Evolutionary conservation across 2,888 invertebrate species (phyloP).

Genomic region (Clistopyga incitator): DNA sequence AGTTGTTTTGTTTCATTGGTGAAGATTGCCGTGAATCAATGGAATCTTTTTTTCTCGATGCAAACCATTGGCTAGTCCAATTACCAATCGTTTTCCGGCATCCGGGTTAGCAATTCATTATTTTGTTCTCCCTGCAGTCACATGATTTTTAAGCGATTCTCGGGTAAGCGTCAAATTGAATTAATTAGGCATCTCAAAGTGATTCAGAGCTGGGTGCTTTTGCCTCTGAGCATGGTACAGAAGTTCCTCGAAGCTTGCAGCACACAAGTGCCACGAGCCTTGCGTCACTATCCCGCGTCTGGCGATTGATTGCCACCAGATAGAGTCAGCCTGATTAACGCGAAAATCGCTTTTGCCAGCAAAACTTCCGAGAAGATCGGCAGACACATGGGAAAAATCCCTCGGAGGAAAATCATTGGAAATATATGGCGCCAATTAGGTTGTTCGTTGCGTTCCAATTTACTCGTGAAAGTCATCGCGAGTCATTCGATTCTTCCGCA

Average conservation of each 20-base stretch:
- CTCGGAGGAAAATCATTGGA: too few relatives aligned
- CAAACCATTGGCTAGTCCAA: too few relatives aligned
- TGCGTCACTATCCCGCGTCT: neutral
- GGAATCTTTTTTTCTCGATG: too few relatives aligned
- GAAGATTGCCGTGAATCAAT: too few relatives aligned
- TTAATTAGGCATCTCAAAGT: neutral
- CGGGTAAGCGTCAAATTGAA: neutral
- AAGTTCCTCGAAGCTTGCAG: neutral
- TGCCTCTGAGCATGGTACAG: neutral
- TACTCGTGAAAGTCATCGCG: conserved; percentile 54
- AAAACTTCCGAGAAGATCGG: conserved; percentile 12
- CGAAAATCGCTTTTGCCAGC: neutral
- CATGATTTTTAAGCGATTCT: too few relatives aligned
- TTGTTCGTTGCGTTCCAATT: conserved; percentile 6
- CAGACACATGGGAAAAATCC: neutral
- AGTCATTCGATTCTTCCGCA: conserved; percentile 59
- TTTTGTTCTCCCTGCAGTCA: neutral
- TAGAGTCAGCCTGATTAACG: conserved; percentile 8
- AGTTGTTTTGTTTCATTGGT: too few relatives aligned
- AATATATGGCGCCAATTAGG: conserved; percentile 10
- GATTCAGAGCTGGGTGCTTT: neutral
- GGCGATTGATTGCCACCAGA: neutral
- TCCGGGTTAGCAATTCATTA: neutral
- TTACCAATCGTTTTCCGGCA: too few relatives aligned
- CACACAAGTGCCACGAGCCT: neutral